Base-by-base conservation (phyloP, 2,113 vertebrate genomes). In the Clarias gariepinus region DNA sequence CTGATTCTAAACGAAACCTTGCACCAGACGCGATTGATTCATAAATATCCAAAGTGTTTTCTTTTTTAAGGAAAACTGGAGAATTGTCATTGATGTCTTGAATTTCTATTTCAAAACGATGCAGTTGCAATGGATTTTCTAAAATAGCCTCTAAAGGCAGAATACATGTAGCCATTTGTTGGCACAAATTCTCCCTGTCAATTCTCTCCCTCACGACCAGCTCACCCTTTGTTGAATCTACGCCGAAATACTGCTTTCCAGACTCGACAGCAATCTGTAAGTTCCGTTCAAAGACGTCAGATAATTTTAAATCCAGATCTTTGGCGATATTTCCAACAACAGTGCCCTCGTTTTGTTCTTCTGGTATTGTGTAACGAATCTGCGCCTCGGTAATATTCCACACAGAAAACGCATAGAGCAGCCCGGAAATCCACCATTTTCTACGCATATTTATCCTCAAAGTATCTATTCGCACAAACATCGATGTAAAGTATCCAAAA, bases 1-100 rank as follows among this genome's bases (percentile, higher is more conserved):
- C 94, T 36, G 88, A 93, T 83, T 95, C 93, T 58, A 96, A 87
- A 1, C 94, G 93, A 89, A 94, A 95, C n/a, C 92, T 87, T 1
- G 95, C 91, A 25, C 95, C 96, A 28, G 94, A 90, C 57, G 94
- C 94, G 4, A 91, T 85, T 1, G 94, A 90, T 80, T 96, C 96
- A 8, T 94, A 92, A 47, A 96, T 96, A 89, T 96, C 92, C 84
- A 97, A 78, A 33, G 91, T 88, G 63, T 92, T 93, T 41, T 95
- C 95, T 87, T 94, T 95, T 3, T 92, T 93, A 0, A 90, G 87
- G 80, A 97, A 96, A 79, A 91, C 93, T 8, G 96, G 96, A 52
- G 95, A 92, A 92, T 97, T 96, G 60, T 96, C 96, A 83, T 96
- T 97, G 47, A 96, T 95, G 82, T 96, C 96, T 18, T 95, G 92